Evolutionary conservation across 2,797 vertebrate genomes (phyloP).

Genomic region (Chelon labrosus): DNA sequence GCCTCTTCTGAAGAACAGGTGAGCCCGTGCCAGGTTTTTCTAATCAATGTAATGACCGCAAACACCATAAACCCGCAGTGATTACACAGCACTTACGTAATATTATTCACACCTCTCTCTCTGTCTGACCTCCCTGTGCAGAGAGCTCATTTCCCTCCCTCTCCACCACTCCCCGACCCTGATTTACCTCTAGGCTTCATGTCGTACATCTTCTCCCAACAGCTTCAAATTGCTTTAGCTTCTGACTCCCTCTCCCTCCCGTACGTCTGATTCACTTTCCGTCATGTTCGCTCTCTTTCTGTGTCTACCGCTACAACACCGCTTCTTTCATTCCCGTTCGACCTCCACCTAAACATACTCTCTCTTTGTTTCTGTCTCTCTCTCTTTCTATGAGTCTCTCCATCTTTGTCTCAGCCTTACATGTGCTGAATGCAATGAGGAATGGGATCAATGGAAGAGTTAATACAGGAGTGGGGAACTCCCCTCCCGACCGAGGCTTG

Average conservation of each 20-base stretch:
- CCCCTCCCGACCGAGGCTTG: not conserved
- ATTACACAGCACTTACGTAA: conserved; percentile 34
- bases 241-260: conserved; percentile 14
- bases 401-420: conserved; percentile 34
- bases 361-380: not conserved
- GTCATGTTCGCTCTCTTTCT: conserved; percentile 17
- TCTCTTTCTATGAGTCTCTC: conserved; percentile 25
- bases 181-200: conserved; percentile 60
- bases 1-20: conserved; percentile 23
- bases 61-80: conserved; percentile 38
- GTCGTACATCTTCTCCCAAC: conserved; percentile 65
- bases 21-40: conserved; percentile 21
- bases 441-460: conserved; percentile 54
- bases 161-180: conserved; percentile 51
- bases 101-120: conserved; percentile 30
- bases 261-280: conserved; percentile 60
- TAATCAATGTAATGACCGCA: conserved; percentile 54
- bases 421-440: conserved; percentile 60
- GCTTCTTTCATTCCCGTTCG: conserved; percentile 46
- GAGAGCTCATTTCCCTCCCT: conserved; percentile 39
- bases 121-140: conserved; percentile 33
- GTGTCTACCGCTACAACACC: conserved; percentile 20
- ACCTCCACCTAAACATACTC: conserved; percentile 53
- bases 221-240: conserved; percentile 66
- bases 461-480: conserved; percentile 37